phyloP scores from a whole-genome alignment of 2,113 vertebrate genomes.

The Centropus bengalensis region DNA sequence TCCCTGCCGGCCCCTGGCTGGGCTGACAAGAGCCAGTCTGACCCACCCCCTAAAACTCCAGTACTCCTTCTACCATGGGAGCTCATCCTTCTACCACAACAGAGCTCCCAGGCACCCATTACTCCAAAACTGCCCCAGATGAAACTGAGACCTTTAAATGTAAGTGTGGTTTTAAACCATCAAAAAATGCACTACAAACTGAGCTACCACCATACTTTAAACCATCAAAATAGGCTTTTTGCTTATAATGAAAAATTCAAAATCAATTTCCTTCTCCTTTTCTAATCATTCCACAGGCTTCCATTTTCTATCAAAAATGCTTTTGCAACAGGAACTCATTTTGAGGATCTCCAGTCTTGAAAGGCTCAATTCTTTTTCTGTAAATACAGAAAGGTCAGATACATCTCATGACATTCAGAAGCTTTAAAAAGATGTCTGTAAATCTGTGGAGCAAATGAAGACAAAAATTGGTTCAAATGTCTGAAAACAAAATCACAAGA shows the following conservation, averaged over 20 bases:
- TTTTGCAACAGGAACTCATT: not conserved
- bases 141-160: not conserved
- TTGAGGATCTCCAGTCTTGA: not conserved
- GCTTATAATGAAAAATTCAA: not conserved
- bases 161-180: not conserved
- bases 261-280: not conserved
- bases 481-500: not conserved
- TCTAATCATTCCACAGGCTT: not conserved
- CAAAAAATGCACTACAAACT: not conserved
- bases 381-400: not conserved
- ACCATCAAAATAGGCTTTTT: not conserved
- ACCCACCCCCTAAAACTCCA: fast-evolving
- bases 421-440: not conserved
- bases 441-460: not conserved
- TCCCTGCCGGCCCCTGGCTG: not conserved
- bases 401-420: not conserved
- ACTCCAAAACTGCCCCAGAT: not conserved
- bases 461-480: not conserved
- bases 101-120: not conserved
- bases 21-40: not conserved
- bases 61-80: fast-evolving
- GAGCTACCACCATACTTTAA: not conserved
- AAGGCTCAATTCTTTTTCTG: not conserved
- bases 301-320: not conserved
- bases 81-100: fast-evolving